Evolutionary conservation across 1,140 invertebrate species (phyloP).

Genomic region (Brachionus rotundiformis): DNA sequence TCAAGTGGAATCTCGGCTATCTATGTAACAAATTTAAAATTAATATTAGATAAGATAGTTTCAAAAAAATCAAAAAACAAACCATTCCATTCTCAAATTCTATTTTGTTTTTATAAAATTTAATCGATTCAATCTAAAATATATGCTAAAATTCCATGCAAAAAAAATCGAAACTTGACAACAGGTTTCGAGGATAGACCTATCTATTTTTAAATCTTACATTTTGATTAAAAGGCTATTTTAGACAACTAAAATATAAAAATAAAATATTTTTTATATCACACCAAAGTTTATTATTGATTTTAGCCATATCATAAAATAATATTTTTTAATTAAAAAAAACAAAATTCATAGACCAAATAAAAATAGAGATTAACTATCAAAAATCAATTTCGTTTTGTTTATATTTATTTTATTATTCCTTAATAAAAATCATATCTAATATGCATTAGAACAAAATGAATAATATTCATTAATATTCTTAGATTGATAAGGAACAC

Average conservation of each 20-base stretch:
- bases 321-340: neutral
- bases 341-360: neutral
- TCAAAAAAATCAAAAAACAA: conserved; percentile 17
- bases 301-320: too few relatives aligned
- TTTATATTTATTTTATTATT: neutral
- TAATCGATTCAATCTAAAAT: conserved; percentile 27
- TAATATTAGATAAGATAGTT: neutral
- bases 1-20: conserved; percentile 28
- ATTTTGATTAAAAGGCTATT: too few relatives aligned
- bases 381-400: neutral
- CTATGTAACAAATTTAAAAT: neutral
- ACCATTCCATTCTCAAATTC: conserved; percentile 47
- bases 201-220: too few relatives aligned
- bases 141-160: neutral
- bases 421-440: neutral
- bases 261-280: too few relatives aligned
- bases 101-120: conserved; percentile 47
- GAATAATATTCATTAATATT: neutral
- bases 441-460: neutral
- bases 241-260: too few relatives aligned
- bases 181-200: neutral
- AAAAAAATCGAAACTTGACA: neutral
- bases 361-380: neutral
- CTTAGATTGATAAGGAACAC: neutral
- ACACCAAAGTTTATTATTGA: too few relatives aligned